Evolutionary conservation across 1,140 invertebrate genomes (phyloP), one percentile per base, ranked within the genome.

Genomic region (Procambarus clarkii): DNA sequence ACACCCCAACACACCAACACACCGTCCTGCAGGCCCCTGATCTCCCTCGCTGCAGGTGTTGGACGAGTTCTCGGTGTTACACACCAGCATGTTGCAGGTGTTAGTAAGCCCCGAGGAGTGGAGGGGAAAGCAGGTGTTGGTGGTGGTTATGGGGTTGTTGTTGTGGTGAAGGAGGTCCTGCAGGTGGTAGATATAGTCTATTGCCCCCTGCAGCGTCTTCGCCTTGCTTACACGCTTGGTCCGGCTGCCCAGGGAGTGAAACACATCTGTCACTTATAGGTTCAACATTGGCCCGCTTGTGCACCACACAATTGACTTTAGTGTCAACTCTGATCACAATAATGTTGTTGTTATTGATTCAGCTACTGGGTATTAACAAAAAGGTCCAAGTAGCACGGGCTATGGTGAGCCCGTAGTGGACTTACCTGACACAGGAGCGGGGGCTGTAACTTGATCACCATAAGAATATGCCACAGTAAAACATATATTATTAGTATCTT

Each of bases 181-280:
- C 13, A 94, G 92, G 46, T 93, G 92, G 45, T 90, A 81, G 74
- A 94, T 94, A 88, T 94, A 94, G 90, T 94, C 94, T 45, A 94
- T 94, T 1, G 94, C 94, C 50, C 93, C 90, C 60, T 94, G 94
- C 3, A 94, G 83, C 9, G 94, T 94, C 89, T 94, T 94, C 21
- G 94, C 94, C 87, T 94, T 94, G 58, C 94, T 94, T 21, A 94
- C 86, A 71, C 94, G 91, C 78, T 94, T 94, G 80, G 92, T 94
- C 44, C 94, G 82, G 34, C 88, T 91, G 74, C 2, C 24, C 50
- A 60, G 46, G 77, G 5, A 74, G 18, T 54, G 8, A 54, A 4
- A 9, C 50, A 34, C 34, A 34, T 34, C 34, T 34, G 34, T 54
- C 11, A 54, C 50, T 54, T 54, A 54, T 54, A 54, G 34, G 34